A percentile compares a stretch with the other conserved stretches of the same genome.
phyloP scores from a whole-genome alignment of 2,113 vertebrate genomes.

The Notiomystis cincta region DNA sequence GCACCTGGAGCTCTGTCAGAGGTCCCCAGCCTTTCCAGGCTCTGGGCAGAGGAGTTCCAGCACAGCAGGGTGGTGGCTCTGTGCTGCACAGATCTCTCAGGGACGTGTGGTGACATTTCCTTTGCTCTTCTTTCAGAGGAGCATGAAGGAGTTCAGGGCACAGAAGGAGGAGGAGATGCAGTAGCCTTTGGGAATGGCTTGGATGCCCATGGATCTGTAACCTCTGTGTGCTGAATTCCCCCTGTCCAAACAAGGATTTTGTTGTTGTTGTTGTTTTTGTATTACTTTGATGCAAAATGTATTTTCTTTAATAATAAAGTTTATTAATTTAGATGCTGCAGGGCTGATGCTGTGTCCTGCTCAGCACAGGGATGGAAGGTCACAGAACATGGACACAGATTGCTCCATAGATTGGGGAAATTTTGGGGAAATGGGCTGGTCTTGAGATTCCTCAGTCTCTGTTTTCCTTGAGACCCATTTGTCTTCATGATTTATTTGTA shows the following conservation, averaged over 20 bases:
- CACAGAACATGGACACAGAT: neutral
- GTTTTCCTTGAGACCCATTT: neutral
- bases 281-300: neutral
- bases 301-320: constrained; percentile 9
- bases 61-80: neutral
- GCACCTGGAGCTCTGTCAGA: neutral
- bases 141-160: constrained; percentile 76
- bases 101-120: rapidly evolving
- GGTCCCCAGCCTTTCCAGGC: neutral
- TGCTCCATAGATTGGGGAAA: neutral
- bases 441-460: neutral
- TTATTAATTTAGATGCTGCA: neutral
- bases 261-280: neutral
- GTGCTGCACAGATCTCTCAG: rapidly evolving
- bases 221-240: neutral
- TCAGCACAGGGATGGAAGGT: rapidly evolving
- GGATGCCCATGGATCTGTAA: neutral
- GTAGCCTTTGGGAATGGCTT: neutral
- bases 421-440: neutral
- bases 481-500: neutral
- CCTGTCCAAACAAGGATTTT: rapidly evolving
- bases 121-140: constrained; percentile 66
- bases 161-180: constrained; percentile 76
- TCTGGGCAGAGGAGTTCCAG: neutral
- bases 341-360: neutral